Conservation (phyloP, 2,888 invertebrate species). For the Napeogenes sylphis region DNA sequence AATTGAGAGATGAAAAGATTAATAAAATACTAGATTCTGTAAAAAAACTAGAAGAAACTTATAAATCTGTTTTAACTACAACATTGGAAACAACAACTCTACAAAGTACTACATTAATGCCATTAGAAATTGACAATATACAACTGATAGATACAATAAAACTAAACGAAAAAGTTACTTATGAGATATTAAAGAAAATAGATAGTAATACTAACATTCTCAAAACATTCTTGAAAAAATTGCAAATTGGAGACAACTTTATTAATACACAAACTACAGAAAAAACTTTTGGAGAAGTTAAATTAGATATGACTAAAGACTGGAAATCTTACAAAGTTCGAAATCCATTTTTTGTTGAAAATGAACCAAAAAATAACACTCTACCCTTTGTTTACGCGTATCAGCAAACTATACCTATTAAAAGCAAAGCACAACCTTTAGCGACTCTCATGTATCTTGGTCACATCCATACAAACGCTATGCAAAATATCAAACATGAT, state of each 20-base stretch:
- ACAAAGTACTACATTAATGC: slow-evolving; percentile 2
- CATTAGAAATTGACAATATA: slow-evolving; percentile 11
- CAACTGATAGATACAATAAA: slow-evolving; percentile 35
- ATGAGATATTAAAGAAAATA: slow-evolving; percentile 56
- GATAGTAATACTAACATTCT: slow-evolving; percentile 57
- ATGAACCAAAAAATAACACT: slow-evolving; percentile 24
- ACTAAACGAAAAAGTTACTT: slow-evolving; percentile 51
- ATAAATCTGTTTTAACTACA: slow-evolving; percentile 9
- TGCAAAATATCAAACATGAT: slow-evolving; percentile 16
- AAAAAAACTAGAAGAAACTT: slow-evolving; percentile 18
- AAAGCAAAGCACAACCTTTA: slow-evolving; percentile 15
- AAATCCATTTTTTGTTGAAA: slow-evolving; percentile 7
- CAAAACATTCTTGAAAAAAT: slow-evolving; percentile 49
- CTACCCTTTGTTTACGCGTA: slow-evolving; percentile 32
- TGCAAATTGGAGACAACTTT: slow-evolving; percentile 36
- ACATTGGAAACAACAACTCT: neutral
- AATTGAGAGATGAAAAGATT: slow-evolving; percentile 11
- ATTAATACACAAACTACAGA: slow-evolving; percentile 5
- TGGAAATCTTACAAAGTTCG: slow-evolving; percentile 12
- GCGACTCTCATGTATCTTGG: slow-evolving; percentile 28
- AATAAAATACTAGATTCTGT: slow-evolving; percentile 19
- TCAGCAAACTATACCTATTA: slow-evolving; percentile 21
- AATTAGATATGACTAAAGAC: slow-evolving; percentile 12
- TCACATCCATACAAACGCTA: slow-evolving; percentile 25
- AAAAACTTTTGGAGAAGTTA: slow-evolving; percentile 9